These are phyloP conservation scores for Sorex maritimensis DNA, from an alignment of 2,797 vertebrate species.

Conservation along the genomic window DNA sequence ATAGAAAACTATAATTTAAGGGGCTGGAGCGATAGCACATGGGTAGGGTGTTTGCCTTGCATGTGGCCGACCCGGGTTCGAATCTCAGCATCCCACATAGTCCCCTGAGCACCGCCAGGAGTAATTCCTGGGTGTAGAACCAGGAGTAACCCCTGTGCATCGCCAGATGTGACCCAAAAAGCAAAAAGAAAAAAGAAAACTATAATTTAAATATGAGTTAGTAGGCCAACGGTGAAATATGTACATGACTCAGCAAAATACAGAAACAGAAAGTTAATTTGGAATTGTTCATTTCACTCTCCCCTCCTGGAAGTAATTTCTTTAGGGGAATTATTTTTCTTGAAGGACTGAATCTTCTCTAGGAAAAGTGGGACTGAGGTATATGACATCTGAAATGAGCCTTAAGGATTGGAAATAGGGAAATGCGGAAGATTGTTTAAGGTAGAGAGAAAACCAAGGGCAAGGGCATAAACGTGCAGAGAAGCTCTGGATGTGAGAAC, in stretches of 20 bases:
- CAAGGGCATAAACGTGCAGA: background rate
- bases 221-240: background rate
- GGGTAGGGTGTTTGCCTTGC: too few relatives aligned
- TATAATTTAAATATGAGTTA: background rate
- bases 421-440: background rate
- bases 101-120: too few relatives aligned
- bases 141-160: too few relatives aligned
- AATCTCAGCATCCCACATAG: too few relatives aligned
- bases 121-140: too few relatives aligned
- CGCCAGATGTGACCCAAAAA: too few relatives aligned
- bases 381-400: background rate
- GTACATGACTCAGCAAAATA: background rate
- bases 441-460: background rate
- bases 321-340: background rate
- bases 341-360: too few relatives aligned
- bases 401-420: background rate
- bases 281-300: background rate
- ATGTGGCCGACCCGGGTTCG: too few relatives aligned
- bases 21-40: too few relatives aligned
- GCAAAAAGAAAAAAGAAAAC: background rate
- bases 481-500: background rate
- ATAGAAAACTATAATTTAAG: background rate
- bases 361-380: too few relatives aligned
- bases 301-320: background rate
- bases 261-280: background rate